Evolutionary conservation across 2,888 invertebrate genomes (phyloP), one percentile per base, ranked within the genome.

Genomic region (Leucophora obtusa): DNA sequence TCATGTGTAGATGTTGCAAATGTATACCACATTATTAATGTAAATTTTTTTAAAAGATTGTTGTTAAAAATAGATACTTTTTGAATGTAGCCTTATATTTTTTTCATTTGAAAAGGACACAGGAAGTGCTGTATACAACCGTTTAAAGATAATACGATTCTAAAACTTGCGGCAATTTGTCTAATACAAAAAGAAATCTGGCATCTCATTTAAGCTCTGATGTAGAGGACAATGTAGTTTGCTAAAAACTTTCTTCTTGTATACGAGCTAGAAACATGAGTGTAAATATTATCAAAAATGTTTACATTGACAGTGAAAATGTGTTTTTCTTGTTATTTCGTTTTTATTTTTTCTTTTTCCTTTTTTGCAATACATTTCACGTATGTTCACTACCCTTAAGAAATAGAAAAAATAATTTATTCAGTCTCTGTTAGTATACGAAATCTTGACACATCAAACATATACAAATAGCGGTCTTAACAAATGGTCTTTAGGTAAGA

Each of bases 251-350:
- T 66, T 18, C 58, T n/a, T n/a, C 43, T 47, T 47, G 28, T n/a
- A 38, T 47, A 47, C 43, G 21, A 50, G 56, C 21, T 70, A 43
- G 50, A 10, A 51, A 21, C 35, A 53, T 73, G 54, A 63, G 54
- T 70, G 69, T 43, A 77, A 73, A 77, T 70, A 56, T 72, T 77
- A 73, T 65, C 76, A 69, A 65, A 80, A 43, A 35, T 80, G 59
- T 81, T 81, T 81, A 70, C 77, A 73, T 76, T 81, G 81, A 77
- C 81, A 81, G 54, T 81, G 73, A 73, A 76, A 77, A 77, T 73
- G 59, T 73, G 50, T 77, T 70, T 69, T 69, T 21, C 65, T 53
- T 70, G 54, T 65, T 56, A 62, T 54, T 71, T 18, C 17, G 21
- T 21, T 21, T 21, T 21, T 21, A 4, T 21, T 21, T 21, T 35